phyloP scores from a whole-genome alignment of 1,140 invertebrate species.

The Sycophila sp. region DNA sequence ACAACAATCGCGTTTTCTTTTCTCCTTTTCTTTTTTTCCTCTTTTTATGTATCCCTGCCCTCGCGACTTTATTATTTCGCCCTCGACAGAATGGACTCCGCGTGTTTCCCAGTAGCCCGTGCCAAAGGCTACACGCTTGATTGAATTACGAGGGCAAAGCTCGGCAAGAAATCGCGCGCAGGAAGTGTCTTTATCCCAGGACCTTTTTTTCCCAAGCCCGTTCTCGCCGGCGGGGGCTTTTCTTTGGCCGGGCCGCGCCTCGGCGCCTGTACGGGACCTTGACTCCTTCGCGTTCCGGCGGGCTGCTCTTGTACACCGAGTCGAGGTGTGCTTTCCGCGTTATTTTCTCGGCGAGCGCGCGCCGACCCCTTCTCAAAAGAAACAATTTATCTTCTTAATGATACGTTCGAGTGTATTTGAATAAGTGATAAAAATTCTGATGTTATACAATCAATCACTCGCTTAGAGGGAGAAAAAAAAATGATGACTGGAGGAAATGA shows the following conservation, averaged over 20 bases:
- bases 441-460: too few relatives aligned
- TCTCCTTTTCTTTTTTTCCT: neutral
- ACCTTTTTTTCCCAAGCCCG: neutral
- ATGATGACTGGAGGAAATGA: too few relatives aligned
- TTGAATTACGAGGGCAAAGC: slow-evolving; percentile 24
- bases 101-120: too few relatives aligned
- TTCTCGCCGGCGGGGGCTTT: neutral
- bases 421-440: too few relatives aligned
- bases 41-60: neutral
- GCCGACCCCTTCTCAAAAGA: too few relatives aligned
- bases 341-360: slow-evolving; percentile 11
- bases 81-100: too few relatives aligned
- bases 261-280: neutral
- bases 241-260: neutral
- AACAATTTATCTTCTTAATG: too few relatives aligned
- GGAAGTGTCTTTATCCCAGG: slow-evolving; percentile 8
- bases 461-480: too few relatives aligned
- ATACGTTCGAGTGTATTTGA: too few relatives aligned
- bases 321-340: neutral
- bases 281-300: neutral
- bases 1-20: neutral
- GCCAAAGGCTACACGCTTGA: neutral
- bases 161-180: slow-evolving; percentile 6
- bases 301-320: neutral
- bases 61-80: too few relatives aligned